Evolutionary conservation across 2,113 vertebrate species (phyloP).

Genomic region (Baryphthengus martii): DNA sequence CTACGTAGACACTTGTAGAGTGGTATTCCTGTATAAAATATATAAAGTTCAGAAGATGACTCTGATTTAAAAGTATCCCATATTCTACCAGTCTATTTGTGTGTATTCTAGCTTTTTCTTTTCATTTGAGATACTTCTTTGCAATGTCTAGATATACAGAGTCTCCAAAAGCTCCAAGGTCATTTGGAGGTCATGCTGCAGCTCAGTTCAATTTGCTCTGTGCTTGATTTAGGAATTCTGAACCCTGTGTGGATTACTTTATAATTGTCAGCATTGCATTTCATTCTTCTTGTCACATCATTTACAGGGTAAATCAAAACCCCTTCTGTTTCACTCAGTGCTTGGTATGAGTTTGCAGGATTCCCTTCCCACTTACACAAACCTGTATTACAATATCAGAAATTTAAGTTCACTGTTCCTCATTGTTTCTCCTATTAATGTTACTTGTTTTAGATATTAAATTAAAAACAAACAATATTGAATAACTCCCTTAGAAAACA

Average conservation of each 20-base stretch:
- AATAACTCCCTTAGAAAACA: not conserved
- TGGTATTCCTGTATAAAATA: not conserved
- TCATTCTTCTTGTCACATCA: not conserved
- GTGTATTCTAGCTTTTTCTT: not conserved
- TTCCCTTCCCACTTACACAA: not conserved
- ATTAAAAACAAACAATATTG: not conserved
- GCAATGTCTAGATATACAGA: not conserved
- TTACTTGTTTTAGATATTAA: not conserved
- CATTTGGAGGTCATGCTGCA: not conserved
- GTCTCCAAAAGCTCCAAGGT: not conserved
- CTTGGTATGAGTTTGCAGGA: not conserved
- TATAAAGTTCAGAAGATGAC: not conserved
- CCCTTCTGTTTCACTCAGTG: not conserved
- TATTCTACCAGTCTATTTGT: not conserved
- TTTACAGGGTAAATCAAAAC: not conserved
- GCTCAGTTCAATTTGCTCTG: not conserved
- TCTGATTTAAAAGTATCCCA: not conserved
- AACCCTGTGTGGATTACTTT: not conserved
- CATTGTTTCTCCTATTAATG: not conserved
- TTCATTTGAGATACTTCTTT: not conserved
- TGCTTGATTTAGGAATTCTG: not conserved
- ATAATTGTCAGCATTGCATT: not conserved
- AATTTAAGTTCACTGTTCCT: not conserved
- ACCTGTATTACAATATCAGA: not conserved
- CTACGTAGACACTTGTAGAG: not conserved